Conservation (phyloP, 2,888 invertebrate species). For the Agonopterix subpropinquella region DNA sequence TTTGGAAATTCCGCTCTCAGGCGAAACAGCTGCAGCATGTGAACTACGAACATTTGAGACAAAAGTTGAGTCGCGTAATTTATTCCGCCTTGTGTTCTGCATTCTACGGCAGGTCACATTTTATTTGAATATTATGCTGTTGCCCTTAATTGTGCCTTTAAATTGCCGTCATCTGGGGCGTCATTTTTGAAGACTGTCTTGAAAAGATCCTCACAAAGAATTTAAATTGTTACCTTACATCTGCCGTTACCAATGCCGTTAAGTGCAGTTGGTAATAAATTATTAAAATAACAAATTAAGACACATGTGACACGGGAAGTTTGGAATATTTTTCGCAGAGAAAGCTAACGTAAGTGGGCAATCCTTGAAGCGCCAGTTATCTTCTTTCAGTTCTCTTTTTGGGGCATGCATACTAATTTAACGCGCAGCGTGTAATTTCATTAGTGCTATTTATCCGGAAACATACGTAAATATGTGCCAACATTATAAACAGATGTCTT, state of each 20-base stretch:
- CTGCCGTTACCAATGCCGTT: neutral
- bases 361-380: constrained; percentile 34
- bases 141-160: constrained; percentile 1
- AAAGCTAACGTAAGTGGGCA: constrained; percentile 22
- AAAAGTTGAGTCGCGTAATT: constrained; percentile 45
- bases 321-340: constrained; percentile 26
- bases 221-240: neutral
- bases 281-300: constrained; percentile 7
- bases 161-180: constrained; percentile 2
- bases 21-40: constrained; percentile 37
- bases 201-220: neutral
- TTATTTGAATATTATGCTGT: neutral
- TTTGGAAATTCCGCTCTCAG: constrained; percentile 34
- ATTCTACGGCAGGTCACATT: constrained; percentile 26
- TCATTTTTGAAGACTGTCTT: neutral
- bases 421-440: constrained; percentile 28
- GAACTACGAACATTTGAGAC: constrained; percentile 40
- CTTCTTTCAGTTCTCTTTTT: constrained; percentile 34
- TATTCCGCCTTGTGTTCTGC: constrained; percentile 41
- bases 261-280: neutral
- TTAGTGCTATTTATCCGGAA: constrained; percentile 31
- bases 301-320: neutral
- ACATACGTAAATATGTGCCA: constrained; percentile 23
- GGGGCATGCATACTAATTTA: constrained; percentile 50
- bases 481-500: constrained; percentile 7